Percentiles rank a stretch among this genome's conserved stretches.
Evolutionary conservation across 64 coral and sea anemone genomes (phyloP).

Genomic region (Montipora capricornis): DNA sequence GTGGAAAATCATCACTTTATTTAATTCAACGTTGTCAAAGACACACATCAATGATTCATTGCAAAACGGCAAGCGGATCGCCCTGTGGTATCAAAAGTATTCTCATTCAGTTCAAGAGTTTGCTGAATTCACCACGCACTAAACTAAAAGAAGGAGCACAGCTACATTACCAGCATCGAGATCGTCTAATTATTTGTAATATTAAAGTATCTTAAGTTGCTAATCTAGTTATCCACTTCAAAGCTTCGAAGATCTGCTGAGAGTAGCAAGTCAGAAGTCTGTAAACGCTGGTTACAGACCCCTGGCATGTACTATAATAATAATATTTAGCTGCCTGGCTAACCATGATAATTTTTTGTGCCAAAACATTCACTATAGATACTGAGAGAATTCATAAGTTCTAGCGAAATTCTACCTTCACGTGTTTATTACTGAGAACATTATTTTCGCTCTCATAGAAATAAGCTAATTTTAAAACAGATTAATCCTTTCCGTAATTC

Average conservation of each 20-base stretch:
- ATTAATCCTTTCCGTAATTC: constrained; percentile 18
- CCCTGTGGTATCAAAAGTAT: constrained; percentile 2
- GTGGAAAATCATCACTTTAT: not conserved
- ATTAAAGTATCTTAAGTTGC: not conserved
- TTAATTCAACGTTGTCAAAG: not conserved
- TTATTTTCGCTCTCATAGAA: constrained; percentile 1
- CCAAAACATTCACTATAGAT: constrained; percentile 22
- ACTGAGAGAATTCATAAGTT: not conserved
- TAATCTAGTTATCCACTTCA: not conserved
- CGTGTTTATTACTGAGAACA: not conserved
- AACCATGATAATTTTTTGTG: constrained; percentile 1
- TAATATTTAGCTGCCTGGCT: not conserved
- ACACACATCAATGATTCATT: not conserved
- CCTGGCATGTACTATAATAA: not conserved
- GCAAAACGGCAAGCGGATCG: not conserved
- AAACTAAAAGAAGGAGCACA: not conserved
- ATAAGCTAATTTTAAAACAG: constrained; percentile 22
- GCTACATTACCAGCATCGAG: not conserved
- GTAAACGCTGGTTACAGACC: not conserved
- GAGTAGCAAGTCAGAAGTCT: not conserved
- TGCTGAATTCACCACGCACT: not conserved
- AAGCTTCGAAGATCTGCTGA: not conserved
- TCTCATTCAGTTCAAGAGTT: not conserved
- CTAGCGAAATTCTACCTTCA: not conserved
- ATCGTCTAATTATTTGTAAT: not conserved